Evolutionary conservation across 1,140 invertebrate genomes (phyloP).

Genomic region (Belonocnema kinseyi): DNA sequence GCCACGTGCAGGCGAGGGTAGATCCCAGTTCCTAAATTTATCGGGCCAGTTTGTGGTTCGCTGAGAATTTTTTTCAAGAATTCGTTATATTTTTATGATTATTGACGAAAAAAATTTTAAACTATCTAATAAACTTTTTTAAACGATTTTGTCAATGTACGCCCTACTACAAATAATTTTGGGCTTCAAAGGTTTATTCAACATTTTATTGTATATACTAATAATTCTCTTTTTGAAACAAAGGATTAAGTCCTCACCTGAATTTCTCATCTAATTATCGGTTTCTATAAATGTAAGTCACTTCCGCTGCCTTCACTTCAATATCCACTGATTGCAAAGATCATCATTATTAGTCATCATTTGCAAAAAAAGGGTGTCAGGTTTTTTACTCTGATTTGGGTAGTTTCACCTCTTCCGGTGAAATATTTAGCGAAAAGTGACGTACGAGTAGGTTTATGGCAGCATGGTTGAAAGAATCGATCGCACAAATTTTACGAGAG

Average conservation of each 20-base stretch:
- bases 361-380: not conserved
- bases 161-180: too few species aligned
- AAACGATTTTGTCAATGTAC: too few species aligned
- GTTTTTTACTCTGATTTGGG: not conserved
- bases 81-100: too few species aligned
- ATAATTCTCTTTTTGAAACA: constrained; percentile 15
- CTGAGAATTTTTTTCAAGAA: too few species aligned
- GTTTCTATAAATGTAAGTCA: constrained; percentile 20
- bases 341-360: constrained; percentile 23
- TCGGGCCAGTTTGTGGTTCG: too few species aligned
- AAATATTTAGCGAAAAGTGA: not conserved
- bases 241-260: constrained; percentile 9
- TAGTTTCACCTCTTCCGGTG: constrained; percentile 3
- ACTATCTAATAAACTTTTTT: too few species aligned
- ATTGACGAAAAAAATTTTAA: too few species aligned
- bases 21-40: too few species aligned
- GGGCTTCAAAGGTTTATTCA: not conserved
- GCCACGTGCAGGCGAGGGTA: too few species aligned
- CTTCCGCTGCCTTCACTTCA: constrained; percentile 1
- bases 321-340: constrained; percentile 17
- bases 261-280: constrained; percentile 13
- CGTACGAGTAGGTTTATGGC: not conserved
- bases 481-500: not conserved
- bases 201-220: not conserved
- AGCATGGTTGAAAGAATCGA: not conserved